Evolutionary conservation across 2,113 vertebrate species (phyloP), one percentile per base, ranked within the genome.

Genomic region (Suricata suricatta): DNA sequence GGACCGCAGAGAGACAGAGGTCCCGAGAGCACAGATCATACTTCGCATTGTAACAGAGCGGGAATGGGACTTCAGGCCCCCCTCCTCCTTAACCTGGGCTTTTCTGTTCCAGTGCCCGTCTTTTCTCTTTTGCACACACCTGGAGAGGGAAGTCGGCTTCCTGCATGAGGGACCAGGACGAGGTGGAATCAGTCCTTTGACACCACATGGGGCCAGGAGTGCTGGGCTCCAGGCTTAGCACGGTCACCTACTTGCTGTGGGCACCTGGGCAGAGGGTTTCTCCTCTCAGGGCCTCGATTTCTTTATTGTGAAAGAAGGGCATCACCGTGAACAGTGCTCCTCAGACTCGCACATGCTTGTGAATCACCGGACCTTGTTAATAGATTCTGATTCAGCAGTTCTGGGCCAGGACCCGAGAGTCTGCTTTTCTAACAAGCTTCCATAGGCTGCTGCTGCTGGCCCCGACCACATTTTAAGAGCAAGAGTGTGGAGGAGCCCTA

Each of bases 341-440:
- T n/a, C 77, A 13, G 27, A 47, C 33, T 11, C 29, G 0, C 11
- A 1, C 0, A 16, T 29, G n/a, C 15, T 86, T 21, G 9, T 33
- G 50, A 86, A 60, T 81, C 29, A 21, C 33, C 15, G 60, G 23
- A 13, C 21, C n/a, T 64, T 35, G 76, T 11, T 68, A 5, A 38
- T 1, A n/a, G 38, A 47, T 74, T 74, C 54, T 68, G 68, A 63
- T 16, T 76, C 8, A 52, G 50, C 69, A 31, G 69, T 21, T 71
- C 74, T 23, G 47, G 85, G 38, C 2, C 0, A 0, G 38, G 23
- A 9, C 72, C 68, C 15, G 19, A 71, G 79, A 79, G 3, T 14
- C 72, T 19, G 5, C 8, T 0, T 79, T 71, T 54, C 54, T n/a
- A 69, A 74, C 38, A 33, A 87, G 69, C 64, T 41, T 89, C 68